phyloP scores from a whole-genome alignment of 2,113 vertebrate species.

The Uria lomvia region DNA sequence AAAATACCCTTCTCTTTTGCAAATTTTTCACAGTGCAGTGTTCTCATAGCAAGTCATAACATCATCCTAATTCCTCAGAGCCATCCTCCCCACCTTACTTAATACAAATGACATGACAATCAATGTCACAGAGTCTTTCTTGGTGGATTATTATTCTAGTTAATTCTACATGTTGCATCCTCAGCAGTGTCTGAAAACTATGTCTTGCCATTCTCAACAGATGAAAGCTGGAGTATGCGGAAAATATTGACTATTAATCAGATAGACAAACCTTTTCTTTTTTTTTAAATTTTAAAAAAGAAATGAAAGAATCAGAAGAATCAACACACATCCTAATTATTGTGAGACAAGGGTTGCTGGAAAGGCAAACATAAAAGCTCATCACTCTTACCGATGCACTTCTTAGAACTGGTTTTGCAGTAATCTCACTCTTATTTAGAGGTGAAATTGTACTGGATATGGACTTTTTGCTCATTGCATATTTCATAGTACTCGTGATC shows the following conservation, averaged over 20 bases:
- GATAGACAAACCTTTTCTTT: background rate
- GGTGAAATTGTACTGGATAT: background rate
- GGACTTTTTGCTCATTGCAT: background rate
- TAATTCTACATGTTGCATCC: constrained; percentile 27
- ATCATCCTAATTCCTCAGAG: constrained; percentile 18
- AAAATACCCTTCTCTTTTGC: background rate
- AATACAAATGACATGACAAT: constrained; percentile 49
- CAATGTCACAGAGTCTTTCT: constrained; percentile 34
- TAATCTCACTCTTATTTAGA: background rate
- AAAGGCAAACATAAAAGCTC: constrained; percentile 10
- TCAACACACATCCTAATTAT: background rate
- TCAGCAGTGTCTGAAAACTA: constrained; percentile 1
- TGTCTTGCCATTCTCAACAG: background rate
- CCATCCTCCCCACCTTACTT: constrained; percentile 8
- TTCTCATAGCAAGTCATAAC: constrained; percentile 10
- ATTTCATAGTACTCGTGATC: background rate
- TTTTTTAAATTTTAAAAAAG: background rate
- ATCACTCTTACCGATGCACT: background rate
- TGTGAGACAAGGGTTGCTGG: background rate
- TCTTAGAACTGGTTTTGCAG: background rate
- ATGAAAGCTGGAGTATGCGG: background rate
- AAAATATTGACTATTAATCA: constrained; percentile 24
- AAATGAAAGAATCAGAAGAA: background rate
- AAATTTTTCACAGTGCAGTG: background rate
- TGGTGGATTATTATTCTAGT: constrained; percentile 3